These are phyloP conservation scores for Alosa alosa DNA, from an alignment of 2,113 vertebrate species.

Conservation along the genomic window DNA sequence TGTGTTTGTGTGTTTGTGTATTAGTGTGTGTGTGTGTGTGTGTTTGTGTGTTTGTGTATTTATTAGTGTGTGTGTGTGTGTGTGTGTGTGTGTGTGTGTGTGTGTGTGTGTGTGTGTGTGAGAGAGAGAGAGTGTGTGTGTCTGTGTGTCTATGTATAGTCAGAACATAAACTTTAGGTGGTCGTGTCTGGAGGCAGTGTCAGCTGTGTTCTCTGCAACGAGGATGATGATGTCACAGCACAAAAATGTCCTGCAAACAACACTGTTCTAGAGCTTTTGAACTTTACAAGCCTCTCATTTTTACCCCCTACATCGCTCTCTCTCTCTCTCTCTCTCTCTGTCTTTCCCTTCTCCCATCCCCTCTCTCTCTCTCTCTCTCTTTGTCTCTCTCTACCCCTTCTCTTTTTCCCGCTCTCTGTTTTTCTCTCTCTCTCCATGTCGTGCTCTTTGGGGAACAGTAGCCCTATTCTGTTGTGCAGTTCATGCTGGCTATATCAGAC, in stretches of 20 bases:
- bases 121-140: too few species aligned
- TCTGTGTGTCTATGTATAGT: neutral
- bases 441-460: neutral
- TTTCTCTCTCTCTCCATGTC: neutral
- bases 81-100: too few species aligned
- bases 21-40: too few species aligned
- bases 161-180: neutral
- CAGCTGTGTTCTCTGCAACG: neutral
- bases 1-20: too few species aligned
- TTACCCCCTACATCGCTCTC: neutral
- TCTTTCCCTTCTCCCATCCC: neutral
- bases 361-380: neutral
- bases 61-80: too few species aligned
- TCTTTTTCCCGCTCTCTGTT: neutral
- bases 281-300: neutral
- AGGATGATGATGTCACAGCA: constrained; percentile 13
- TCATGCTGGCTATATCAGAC: constrained; percentile 2
- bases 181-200: neutral
- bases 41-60: constrained; percentile 37
- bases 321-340: neutral
- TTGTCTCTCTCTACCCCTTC: neutral
- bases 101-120: too few species aligned
- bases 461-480: neutral
- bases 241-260: constrained; percentile 3
- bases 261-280: neutral